phyloP scores from a whole-genome alignment of 2,888 invertebrate species.

The Mythimna loreyi region DNA sequence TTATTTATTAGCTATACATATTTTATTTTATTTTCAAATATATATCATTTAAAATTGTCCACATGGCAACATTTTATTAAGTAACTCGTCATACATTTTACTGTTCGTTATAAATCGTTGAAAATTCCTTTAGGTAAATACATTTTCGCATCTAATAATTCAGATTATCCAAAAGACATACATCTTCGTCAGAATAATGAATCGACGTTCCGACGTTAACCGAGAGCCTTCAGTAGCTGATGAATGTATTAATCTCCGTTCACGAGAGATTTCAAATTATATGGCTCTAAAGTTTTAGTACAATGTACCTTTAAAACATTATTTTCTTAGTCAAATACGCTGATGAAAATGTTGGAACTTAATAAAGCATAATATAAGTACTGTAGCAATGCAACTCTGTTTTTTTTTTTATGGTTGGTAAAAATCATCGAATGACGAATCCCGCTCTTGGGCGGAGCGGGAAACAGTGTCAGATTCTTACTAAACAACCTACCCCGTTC shows the following conservation, averaged over 20 bases:
- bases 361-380: background rate
- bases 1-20: no score
- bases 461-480: no score
- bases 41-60: no score
- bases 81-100: background rate
- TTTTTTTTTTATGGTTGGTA: no score
- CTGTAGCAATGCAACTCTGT: no score
- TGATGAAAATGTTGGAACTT: background rate
- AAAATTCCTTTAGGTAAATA: constrained; percentile 20
- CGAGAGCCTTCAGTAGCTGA: constrained; percentile 68
- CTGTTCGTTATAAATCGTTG: no score
- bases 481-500: no score
- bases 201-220: constrained; percentile 70
- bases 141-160: constrained; percentile 38
- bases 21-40: no score
- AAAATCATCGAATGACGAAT: no score
- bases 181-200: constrained; percentile 73
- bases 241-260: constrained; percentile 67
- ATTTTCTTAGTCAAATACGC: background rate
- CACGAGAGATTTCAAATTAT: constrained; percentile 41
- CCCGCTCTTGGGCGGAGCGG: no score
- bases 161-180: constrained; percentile 68
- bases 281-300: constrained; percentile 4
- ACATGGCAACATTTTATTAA: no score
- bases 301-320: constrained; percentile 1